Base-by-base conservation (phyloP, 2,888 invertebrate species). In the Diloba caeruleocephala region DNA sequence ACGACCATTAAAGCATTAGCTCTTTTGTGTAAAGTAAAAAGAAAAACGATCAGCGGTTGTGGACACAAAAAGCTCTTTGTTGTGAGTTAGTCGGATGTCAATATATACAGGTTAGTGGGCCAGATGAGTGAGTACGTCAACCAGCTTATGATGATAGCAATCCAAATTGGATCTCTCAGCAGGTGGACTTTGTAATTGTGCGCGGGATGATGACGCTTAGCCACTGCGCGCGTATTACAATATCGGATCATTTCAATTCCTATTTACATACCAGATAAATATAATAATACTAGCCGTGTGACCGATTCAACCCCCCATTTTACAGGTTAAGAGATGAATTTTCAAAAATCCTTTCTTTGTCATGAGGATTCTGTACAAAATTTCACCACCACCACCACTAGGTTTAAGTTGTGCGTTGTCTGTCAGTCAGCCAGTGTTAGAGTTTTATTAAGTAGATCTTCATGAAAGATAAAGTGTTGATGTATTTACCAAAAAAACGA, bases 161-260 rank as follows among this genome's bases (percentile, higher is more conserved):
- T 90, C 88, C 78, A 86, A 90, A 86, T 88, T 87, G 82, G 82
- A 88, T 87, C 84, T 84, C 87, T 60, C 88, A 84, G 87, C 89
- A 81, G 86, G 89, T 85, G 84, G 62, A 79, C 80, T 79, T 80
- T 81, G 81, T 85, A 79, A 81, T 75, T 72, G 73, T 63, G 76
- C 69, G 44, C 31, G 10, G 29, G 53, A 54, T 44, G 50, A 37
- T 53, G 45, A 50, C 53, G 38, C 60, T 58, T 29, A 36, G 4
- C 28, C 46, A 21, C 37, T 57, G 45, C 52, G 39, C 26, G 44
- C 37, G 39, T 6, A 41, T 31, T 43, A 29, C 12, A 37, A 62
- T 37, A 21, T 14, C 14, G 17, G 13, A 33, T 34, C 34, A 54
- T 28, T 17, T 33, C 19, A 4, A 39, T 41, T 29, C 28, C 14